Evolutionary conservation across 1,140 invertebrate species (phyloP).

Genomic region (Centruroides sculpturatus): DNA sequence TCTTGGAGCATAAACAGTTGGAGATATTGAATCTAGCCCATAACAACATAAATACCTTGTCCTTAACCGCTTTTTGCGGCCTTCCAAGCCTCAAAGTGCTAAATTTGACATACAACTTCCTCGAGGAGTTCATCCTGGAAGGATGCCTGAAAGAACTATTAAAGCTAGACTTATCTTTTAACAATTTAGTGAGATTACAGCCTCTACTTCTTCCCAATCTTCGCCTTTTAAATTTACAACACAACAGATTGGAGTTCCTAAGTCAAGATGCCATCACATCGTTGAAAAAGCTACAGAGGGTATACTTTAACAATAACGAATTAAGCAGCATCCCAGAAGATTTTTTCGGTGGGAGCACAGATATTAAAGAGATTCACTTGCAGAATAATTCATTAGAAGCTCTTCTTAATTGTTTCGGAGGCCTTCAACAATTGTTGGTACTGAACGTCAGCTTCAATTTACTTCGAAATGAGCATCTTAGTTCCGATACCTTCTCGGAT

Average conservation of each 20-base stretch:
- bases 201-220: constrained; percentile 17
- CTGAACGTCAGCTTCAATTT: constrained; percentile 76
- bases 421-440: constrained; percentile 61
- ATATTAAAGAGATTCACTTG: constrained; percentile 60
- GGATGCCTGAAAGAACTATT: constrained; percentile 30
- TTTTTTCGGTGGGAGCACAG: constrained; percentile 51
- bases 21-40: constrained; percentile 31
- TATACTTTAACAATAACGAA: constrained; percentile 71
- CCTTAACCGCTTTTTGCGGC: constrained; percentile 41
- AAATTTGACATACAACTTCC: constrained; percentile 65
- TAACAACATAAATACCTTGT: constrained; percentile 15
- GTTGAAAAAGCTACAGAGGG: constrained; percentile 51
- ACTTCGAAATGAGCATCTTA: constrained; percentile 61
- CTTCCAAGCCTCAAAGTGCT: constrained; percentile 60
- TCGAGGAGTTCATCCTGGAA: constrained; percentile 38
- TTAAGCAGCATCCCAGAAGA: constrained; percentile 57
- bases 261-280: constrained; percentile 58
- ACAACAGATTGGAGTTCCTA: constrained; percentile 67
- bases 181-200: constrained; percentile 53
- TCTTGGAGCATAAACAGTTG: constrained; percentile 37
- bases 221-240: constrained; percentile 42
- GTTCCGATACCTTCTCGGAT: constrained; percentile 63
- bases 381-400: constrained; percentile 63
- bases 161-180: constrained; percentile 58
- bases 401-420: constrained; percentile 54